Percentiles rank a stretch among this genome's conserved stretches.
Conservation (phyloP, 2,888 invertebrate species). For the Quadroppia sp. region DNA sequence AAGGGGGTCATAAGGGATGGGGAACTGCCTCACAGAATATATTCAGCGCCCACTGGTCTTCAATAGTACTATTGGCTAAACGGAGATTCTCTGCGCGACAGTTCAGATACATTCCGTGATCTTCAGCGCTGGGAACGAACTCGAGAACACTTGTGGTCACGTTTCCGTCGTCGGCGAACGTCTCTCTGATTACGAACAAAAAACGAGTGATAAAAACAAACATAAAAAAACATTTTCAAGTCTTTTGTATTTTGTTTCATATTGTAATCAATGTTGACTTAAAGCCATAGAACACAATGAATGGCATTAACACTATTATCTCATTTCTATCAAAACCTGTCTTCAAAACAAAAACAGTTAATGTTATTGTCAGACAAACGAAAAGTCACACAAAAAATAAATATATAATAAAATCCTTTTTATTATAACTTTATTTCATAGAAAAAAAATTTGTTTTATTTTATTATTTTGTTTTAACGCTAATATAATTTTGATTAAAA, state of each 20-base stretch:
- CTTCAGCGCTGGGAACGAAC: conserved; percentile 16
- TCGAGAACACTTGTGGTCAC: conserved; percentile 30
- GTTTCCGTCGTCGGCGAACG: conserved; percentile 20
- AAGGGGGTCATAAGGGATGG: too few species aligned
- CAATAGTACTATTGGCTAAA: conserved; percentile 11
- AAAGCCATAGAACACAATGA: neutral
- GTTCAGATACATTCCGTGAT: conserved; percentile 29
- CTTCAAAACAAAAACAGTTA: neutral
- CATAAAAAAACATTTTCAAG: neutral
- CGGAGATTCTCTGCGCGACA: conserved; percentile 32
- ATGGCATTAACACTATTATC: conserved; percentile 28
- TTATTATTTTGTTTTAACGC: too few species aligned
- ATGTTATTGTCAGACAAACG: too few species aligned
- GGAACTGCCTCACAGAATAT: conserved; percentile 10
- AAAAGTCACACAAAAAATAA: too few species aligned
- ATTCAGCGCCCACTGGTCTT: conserved; percentile 24
- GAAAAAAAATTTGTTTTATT: too few species aligned
- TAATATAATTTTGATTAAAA: too few species aligned
- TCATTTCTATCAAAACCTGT: conserved; percentile 26
- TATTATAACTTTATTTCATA: too few species aligned
- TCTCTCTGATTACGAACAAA: conserved; percentile 1
- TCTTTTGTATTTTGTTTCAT: too few species aligned
- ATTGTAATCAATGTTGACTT: neutral
- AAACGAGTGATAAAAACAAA: neutral
- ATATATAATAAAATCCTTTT: too few species aligned